phyloP scores from a whole-genome alignment of 2,888 invertebrate species.

The Odontocolon sp. region DNA sequence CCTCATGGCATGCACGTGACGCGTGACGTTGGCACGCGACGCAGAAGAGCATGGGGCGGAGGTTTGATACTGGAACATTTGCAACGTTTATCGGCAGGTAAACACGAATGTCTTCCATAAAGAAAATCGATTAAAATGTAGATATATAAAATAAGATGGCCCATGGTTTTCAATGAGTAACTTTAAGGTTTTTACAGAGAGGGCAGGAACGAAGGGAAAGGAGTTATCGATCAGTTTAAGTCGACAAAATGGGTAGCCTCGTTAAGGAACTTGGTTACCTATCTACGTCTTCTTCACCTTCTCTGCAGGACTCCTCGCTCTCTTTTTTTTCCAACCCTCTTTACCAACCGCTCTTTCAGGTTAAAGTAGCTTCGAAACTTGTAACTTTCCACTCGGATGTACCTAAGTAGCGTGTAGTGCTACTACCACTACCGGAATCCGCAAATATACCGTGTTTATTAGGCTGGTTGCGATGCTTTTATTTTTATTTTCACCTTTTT shows the following conservation, averaged over 20 bases:
- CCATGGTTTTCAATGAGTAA: too few species aligned
- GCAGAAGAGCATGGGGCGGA: neutral
- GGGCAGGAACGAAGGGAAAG: constrained; percentile 59
- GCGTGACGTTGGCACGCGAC: constrained; percentile 24
- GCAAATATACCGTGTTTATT: constrained; percentile 63
- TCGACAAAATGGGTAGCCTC: constrained; percentile 76
- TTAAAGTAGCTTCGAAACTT: constrained; percentile 78
- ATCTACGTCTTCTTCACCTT: constrained; percentile 47
- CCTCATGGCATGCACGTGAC: neutral
- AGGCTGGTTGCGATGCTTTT: constrained; percentile 29
- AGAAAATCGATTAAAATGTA: too few species aligned
- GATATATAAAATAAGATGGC: too few species aligned
- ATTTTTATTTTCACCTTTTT: constrained; percentile 16
- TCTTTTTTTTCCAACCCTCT: constrained; percentile 36
- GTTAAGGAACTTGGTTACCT: constrained; percentile 76
- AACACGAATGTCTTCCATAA: too few species aligned
- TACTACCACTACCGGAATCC: constrained; percentile 45
- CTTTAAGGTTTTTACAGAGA: too few species aligned
- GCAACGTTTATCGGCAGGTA: too few species aligned
- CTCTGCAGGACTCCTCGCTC: constrained; percentile 53
- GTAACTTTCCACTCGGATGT: constrained; percentile 75
- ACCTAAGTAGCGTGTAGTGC: constrained; percentile 72
- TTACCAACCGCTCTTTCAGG: constrained; percentile 54
- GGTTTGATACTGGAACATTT: neutral
- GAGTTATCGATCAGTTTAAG: constrained; percentile 79